Base-by-base conservation (phyloP, 2,113 vertebrate genomes). In the Elanus axillaris region DNA sequence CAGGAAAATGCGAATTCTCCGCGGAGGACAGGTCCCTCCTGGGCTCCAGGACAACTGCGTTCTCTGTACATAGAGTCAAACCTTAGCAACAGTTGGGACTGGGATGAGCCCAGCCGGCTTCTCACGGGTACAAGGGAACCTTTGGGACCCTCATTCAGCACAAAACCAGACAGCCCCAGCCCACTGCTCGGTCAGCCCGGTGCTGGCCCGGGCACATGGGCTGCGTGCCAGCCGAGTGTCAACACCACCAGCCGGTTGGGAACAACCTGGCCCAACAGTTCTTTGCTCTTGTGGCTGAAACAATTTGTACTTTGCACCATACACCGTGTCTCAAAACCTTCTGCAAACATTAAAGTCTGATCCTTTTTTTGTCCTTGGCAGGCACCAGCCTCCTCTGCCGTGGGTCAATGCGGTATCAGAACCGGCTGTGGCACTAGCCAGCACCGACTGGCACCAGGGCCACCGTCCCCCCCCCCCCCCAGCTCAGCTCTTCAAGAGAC, bases 211-310 rank as follows among this genome's bases (percentile, higher is more conserved):
- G 27, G 58, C 23, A 85, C 52, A 0, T 0, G 1, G 19, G 38
- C 32, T 6, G 2, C 0, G 0, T 1, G 8, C 52, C 80, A 56
- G 32, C 42, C 0, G 0, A 25, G 47, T 0, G 62, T 4, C 86
- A 68, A 8, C 86, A 77, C 16, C n/a, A 2, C 42, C 6, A 1
- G 34, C 31, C 2, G 16, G 11, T 4, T 14, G 8, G 88, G 73
- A 72, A 64, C 74, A 27, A 7, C 58, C 23, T 7, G 43, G 66
- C 71, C 63, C 47, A 5, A 4, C 4, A 0, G 2, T 18, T 36
- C 85, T 76, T 32, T 45, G 88, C 91, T 34, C 79, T 74, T 5
- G 67, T 5, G 43, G 29, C 67, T 52, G 88, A 27, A 89, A 83
- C 93, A 78, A 34, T 18, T 4, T 0, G 68, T 36, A 84, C 94